Conservation (phyloP, 1,140 invertebrate genomes). For the Pararge aegeria region DNA sequence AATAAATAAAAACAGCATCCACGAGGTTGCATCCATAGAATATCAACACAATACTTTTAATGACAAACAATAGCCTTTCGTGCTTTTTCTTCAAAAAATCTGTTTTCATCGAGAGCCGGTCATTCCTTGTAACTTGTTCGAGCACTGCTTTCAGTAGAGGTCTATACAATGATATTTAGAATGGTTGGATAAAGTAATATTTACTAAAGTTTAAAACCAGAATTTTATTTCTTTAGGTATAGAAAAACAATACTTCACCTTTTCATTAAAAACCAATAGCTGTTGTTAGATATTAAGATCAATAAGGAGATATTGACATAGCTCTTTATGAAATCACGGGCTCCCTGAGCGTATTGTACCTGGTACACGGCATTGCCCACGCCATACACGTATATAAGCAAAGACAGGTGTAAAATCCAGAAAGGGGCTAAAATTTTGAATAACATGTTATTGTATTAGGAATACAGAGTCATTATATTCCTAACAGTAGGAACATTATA, state of each 20-base stretch:
- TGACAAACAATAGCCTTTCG: slow-evolving; percentile 31
- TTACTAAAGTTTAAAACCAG: too few species aligned
- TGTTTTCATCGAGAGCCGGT: slow-evolving; percentile 31
- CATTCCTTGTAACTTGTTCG: slow-evolving; percentile 37
- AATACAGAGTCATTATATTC: too few species aligned
- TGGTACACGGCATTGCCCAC: slow-evolving; percentile 48
- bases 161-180: slow-evolving; percentile 31
- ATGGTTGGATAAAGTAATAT: slow-evolving; percentile 1
- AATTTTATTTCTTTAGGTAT: neutral
- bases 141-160: slow-evolving; percentile 37
- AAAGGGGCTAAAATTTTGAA: slow-evolving; percentile 39
- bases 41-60: slow-evolving; percentile 45
- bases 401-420: slow-evolving; percentile 48
- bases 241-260: slow-evolving; percentile 33
- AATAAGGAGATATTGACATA: slow-evolving; percentile 50
- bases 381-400: slow-evolving; percentile 52
- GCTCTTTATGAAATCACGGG: slow-evolving; percentile 49
- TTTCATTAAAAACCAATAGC: slow-evolving; percentile 53
- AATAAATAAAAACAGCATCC: slow-evolving; percentile 44
- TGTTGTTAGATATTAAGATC: slow-evolving; percentile 41
- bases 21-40: slow-evolving; percentile 46
- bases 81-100: slow-evolving; percentile 34
- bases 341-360: slow-evolving; percentile 37
- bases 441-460: too few species aligned
- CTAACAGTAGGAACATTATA: too few species aligned